Percentiles rank a stretch among this genome's conserved stretches.
Evolutionary conservation across 1,140 invertebrate genomes (phyloP).

Genomic region (Aphaenogaster rudis): DNA sequence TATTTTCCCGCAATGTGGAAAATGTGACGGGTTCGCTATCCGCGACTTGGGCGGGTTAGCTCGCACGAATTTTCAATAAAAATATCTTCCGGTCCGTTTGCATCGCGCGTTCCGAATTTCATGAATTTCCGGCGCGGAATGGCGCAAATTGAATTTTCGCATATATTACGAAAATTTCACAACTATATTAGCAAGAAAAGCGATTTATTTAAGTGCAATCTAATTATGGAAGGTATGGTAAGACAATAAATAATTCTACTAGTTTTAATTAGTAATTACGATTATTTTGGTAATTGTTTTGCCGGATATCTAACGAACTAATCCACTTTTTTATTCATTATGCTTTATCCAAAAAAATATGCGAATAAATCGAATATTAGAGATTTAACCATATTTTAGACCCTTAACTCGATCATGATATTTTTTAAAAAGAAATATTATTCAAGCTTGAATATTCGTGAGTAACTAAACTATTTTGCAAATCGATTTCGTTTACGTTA

Average conservation of each 20-base stretch:
- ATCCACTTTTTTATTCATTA: background rate
- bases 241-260: background rate
- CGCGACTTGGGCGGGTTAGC: slow-evolving; percentile 5
- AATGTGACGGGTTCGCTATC: slow-evolving; percentile 28
- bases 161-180: slow-evolving; percentile 16
- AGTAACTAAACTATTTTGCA: background rate
- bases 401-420: background rate
- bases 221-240: background rate
- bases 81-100: slow-evolving; percentile 46
- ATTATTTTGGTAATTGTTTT: background rate
- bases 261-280: background rate
- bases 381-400: background rate
- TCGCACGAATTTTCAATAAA: slow-evolving; percentile 44
- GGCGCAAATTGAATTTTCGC: background rate
- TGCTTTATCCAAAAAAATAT: background rate
- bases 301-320: background rate
- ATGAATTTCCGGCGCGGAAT: background rate
- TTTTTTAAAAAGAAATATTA: background rate
- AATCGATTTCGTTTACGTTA: slow-evolving; percentile 21
- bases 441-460: background rate
- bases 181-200: background rate
- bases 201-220: background rate
- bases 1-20: slow-evolving; percentile 64
- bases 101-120: slow-evolving; percentile 18
- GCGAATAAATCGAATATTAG: background rate